These are phyloP conservation scores for Rhinogobio ventralis DNA, from an alignment of 2,797 vertebrate species.

Conservation along the genomic window DNA sequence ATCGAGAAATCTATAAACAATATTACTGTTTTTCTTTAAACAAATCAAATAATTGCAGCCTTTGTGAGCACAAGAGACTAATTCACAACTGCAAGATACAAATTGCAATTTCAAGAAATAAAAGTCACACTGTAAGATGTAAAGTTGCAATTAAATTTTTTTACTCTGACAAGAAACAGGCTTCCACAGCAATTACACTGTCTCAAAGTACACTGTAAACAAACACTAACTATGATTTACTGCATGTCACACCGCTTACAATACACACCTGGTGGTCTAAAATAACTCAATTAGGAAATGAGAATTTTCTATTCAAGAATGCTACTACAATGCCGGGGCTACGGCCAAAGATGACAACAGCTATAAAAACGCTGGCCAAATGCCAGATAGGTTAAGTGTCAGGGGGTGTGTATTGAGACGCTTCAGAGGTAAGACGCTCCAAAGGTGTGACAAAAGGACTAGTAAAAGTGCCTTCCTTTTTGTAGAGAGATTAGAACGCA, in stretches of 20 bases:
- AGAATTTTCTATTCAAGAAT: conserved; percentile 2
- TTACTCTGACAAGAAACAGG: not conserved
- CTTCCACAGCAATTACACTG: not conserved
- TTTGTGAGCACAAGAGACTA: not conserved
- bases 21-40: not conserved
- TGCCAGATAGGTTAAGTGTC: conserved; percentile 30
- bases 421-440: not conserved
- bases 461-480: conserved; percentile 8
- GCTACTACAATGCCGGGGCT: not conserved
- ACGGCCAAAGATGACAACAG: conserved; percentile 7
- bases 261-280: not conserved
- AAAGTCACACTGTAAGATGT: not conserved
- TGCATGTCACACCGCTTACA: not conserved
- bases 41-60: not conserved
- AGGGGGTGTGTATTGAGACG: not conserved
- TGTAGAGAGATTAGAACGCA: not conserved
- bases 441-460: conserved; percentile 37
- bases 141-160: not conserved
- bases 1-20: not conserved
- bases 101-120: not conserved
- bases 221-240: not conserved
- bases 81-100: not conserved
- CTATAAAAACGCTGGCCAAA: conserved; percentile 43
- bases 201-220: not conserved
- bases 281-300: conserved; percentile 28